Evolutionary conservation across 2,888 invertebrate species (phyloP).

Genomic region (Notodonta ziczac): DNA sequence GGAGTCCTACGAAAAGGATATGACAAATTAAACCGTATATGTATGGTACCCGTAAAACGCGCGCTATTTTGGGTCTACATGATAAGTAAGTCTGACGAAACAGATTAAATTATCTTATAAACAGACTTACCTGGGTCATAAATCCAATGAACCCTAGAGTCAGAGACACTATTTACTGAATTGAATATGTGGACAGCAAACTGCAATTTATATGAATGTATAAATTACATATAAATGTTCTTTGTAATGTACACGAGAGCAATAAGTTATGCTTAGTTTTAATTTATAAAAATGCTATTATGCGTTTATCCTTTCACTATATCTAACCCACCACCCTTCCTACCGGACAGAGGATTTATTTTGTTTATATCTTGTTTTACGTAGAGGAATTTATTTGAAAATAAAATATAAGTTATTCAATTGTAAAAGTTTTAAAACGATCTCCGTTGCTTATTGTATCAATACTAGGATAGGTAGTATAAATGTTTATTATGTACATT

Average conservation of each 20-base stretch:
- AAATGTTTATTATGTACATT: slow-evolving; percentile 11
- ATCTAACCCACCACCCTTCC: slow-evolving; percentile 64
- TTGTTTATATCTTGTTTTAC: slow-evolving; percentile 47
- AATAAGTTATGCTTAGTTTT: slow-evolving; percentile 6
- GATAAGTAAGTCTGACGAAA: too few species aligned
- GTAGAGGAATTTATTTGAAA: slow-evolving; percentile 47
- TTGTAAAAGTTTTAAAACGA: slow-evolving; percentile 19
- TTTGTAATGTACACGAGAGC: neutral
- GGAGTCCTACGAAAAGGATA: too few species aligned
- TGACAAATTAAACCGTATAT: too few species aligned
- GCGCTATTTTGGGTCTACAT: too few species aligned
- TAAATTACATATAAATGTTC: neutral
- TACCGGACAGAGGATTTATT: slow-evolving; percentile 65
- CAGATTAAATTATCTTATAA: too few species aligned
- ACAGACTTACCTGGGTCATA: too few species aligned
- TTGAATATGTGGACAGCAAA: neutral
- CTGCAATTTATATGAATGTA: neutral
- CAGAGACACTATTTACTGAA: neutral
- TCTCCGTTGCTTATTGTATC: slow-evolving; percentile 31
- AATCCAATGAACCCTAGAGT: too few species aligned
- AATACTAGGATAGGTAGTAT: slow-evolving; percentile 16
- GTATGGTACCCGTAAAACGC: too few species aligned
- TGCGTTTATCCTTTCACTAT: slow-evolving; percentile 1
- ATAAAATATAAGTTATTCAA: slow-evolving; percentile 32
- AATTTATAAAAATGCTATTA: slow-evolving; percentile 9